These are phyloP conservation scores for Hermetia illucens DNA, from an alignment of 1,140 invertebrate species.

Conservation along the genomic window DNA sequence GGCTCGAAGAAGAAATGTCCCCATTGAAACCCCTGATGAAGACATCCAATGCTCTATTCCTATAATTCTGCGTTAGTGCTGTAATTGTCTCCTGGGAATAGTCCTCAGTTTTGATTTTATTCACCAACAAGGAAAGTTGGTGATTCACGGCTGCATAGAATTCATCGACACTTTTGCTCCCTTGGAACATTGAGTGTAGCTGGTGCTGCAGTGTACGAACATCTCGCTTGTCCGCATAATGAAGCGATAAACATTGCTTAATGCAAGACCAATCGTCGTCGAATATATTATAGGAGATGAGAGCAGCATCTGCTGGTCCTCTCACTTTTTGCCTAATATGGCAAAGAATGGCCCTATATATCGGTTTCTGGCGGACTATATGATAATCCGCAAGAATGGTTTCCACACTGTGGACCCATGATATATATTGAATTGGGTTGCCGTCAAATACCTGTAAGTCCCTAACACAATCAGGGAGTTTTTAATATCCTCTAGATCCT, in stretches of 20 bases:
- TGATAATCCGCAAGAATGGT: constrained; percentile 2
- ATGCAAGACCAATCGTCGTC: no score
- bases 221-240: no score
- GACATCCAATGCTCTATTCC: constrained; percentile 1
- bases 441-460: constrained; percentile 1
- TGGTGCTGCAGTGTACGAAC: no score
- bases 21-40: background rate
- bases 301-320: no score
- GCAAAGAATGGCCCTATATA: no score
- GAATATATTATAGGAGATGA: no score
- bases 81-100: no score
- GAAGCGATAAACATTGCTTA: no score
- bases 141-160: background rate
- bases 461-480: constrained; percentile 2
- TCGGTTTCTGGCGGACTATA: no score
- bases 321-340: no score
- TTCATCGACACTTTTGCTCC: background rate
- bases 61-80: background rate
- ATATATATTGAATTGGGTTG: constrained; percentile 2
- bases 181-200: background rate
- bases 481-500: no score
- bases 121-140: background rate
- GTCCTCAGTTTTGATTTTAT: constrained; percentile 1
- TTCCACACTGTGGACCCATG: constrained; percentile 3
- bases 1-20: no score